Conservation (phyloP, 1,140 invertebrate genomes). For the Psilanteris sp. region DNA sequence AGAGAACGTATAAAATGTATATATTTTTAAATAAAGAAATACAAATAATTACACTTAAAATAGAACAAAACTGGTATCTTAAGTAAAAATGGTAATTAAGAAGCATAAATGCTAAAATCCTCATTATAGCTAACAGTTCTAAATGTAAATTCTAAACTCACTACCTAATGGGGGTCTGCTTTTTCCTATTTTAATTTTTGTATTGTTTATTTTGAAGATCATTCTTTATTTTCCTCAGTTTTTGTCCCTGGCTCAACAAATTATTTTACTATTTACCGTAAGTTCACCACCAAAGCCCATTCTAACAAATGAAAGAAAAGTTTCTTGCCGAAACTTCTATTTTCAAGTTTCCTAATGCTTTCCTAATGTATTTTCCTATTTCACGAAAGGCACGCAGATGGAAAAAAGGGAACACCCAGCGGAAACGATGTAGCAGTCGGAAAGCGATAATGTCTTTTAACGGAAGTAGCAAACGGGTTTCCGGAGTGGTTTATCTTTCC, state of each 20-base stretch:
- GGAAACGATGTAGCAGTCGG: slow-evolving; percentile 60
- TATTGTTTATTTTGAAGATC: slow-evolving; percentile 15
- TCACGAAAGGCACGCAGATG: slow-evolving; percentile 54
- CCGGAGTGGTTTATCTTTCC: slow-evolving; percentile 61
- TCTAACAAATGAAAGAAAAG: slow-evolving; percentile 62
- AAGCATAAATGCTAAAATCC: no score
- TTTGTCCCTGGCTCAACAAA: slow-evolving; percentile 44
- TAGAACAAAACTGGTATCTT: no score
- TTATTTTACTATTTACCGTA: slow-evolving; percentile 58
- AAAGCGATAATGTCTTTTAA: slow-evolving; percentile 65
- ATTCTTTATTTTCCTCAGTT: slow-evolving; percentile 12
- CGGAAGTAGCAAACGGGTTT: slow-evolving; percentile 62
- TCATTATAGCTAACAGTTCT: slow-evolving; percentile 19
- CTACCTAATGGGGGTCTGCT: no score
- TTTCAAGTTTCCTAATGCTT: slow-evolving; percentile 60
- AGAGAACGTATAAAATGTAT: no score
- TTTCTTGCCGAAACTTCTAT: slow-evolving; percentile 58
- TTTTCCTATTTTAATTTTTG: slow-evolving; percentile 2
- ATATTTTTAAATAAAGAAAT: no score
- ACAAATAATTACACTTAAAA: no score
- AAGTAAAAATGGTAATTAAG: no score
- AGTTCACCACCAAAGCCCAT: slow-evolving; percentile 27
- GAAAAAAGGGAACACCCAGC: slow-evolving; percentile 52
- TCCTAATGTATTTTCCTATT: slow-evolving; percentile 63
- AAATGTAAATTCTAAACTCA: no score